Base-by-base conservation (phyloP, 2,888 invertebrate species). In the Drosophila multiciliata region DNA sequence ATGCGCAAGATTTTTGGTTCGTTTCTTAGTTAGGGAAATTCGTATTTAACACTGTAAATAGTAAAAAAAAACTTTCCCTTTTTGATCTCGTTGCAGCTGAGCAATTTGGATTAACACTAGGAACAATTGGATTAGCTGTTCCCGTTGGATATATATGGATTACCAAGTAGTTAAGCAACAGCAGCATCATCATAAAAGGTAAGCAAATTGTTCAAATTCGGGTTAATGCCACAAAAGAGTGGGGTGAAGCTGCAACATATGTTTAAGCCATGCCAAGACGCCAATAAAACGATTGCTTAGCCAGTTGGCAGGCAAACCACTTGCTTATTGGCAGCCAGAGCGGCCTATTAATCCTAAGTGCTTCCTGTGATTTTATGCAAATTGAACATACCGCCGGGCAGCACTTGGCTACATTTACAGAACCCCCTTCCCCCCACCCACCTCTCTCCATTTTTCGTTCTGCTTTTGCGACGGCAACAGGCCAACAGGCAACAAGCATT, bases 291-390 rank as follows among this genome's bases (percentile, higher is more conserved):
- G 40, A 36, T 33, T 55, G 67, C 38, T 42, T 9, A 60, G 33
- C 55, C 63, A 60, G 29, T 50, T 60, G 35, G 17, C 65, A 61
- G 48, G 11, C 48, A 50, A 8, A 45, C 60, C 69, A 50, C 57
- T 55, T 20, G 58, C 57, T 26, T 20, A 66, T 78, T 62, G 78
- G 75, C 74, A 64, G 61, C 32, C 69, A 42, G 48, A 68, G 69
- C 71, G 78, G 64, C 78, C 87, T 87, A 87, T 87, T 87, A 87
- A 87, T 90, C 87, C 90, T 87, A 87, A 87, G 87, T 89, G 87
- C 87, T 89, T 87, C 87, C 87, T 84, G 89, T 89, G 90, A 87
- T 87, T 90, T 90, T 87, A 87, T 87, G 87, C 87, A 87, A 87
- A 87, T 87, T 69, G 76, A 75, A 87, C 80, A 84, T 78, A 70